Conservation (phyloP, 2,888 invertebrate species). For the Torymus texanus region DNA sequence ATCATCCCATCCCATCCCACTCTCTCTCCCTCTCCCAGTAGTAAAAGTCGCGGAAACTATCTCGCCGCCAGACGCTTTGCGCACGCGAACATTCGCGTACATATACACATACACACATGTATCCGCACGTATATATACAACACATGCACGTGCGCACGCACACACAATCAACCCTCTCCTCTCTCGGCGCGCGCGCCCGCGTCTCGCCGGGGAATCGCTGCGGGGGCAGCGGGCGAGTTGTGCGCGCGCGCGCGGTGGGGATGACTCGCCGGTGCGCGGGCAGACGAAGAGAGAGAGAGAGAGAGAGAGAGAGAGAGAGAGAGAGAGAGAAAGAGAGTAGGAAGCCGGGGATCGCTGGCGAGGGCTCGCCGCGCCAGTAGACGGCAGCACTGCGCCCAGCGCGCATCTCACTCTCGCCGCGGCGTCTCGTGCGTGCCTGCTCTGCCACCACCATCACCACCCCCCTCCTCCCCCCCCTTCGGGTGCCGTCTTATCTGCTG, state of each 20-base stretch:
- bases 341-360: constrained; percentile 44
- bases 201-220: constrained; percentile 37
- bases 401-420: constrained; percentile 67
- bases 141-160: background rate
- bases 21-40: no score
- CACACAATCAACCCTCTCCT: background rate
- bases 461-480: background rate
- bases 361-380: constrained; percentile 69
- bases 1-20: no score
- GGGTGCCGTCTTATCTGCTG: no score
- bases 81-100: no score
- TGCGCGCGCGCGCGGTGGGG: constrained; percentile 24
- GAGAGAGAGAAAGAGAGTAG: constrained; percentile 28
- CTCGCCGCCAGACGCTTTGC: no score
- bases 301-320: constrained; percentile 46
- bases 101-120: no score
- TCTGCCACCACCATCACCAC: constrained; percentile 11
- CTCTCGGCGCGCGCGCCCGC: background rate
- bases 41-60: no score
- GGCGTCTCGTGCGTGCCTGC: background rate
- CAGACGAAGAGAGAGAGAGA: constrained; percentile 4
- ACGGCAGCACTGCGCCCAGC: constrained; percentile 75
- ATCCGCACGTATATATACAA: no score
- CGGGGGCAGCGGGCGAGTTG: constrained; percentile 20
- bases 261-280: constrained; percentile 42